These are phyloP conservation scores for Porites divaricata DNA, from an alignment of 92 coral and sea anemone species.

Conservation along the genomic window DNA sequence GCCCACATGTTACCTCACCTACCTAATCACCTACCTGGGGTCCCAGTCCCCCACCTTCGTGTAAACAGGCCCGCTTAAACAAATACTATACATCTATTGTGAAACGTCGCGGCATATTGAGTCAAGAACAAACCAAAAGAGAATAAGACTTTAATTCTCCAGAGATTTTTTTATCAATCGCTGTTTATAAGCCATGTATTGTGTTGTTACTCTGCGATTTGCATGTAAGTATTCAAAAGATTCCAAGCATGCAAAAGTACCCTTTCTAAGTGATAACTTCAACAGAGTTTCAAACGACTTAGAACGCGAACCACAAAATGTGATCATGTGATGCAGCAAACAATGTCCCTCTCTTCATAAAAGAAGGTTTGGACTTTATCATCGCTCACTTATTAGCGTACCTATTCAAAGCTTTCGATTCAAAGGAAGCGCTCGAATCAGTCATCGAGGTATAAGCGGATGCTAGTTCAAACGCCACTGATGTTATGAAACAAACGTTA, in stretches of 20 bases:
- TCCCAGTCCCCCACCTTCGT: no score
- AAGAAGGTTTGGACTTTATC: not conserved
- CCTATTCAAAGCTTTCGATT: not conserved
- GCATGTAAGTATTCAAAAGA: slow-evolving; percentile 17
- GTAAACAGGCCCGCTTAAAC: no score
- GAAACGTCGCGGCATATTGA: not conserved
- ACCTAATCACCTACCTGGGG: no score
- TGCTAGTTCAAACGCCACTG: no score
- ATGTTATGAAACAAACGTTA: not conserved
- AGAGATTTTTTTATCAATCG: slow-evolving; percentile 1
- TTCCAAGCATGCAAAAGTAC: slow-evolving; percentile 16
- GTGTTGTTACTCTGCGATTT: not conserved
- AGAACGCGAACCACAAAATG: not conserved
- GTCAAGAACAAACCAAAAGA: not conserved
- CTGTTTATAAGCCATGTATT: not conserved
- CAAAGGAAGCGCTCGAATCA: no score
- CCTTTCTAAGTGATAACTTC: not conserved
- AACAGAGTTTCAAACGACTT: not conserved
- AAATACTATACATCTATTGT: not conserved
- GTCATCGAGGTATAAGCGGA: no score
- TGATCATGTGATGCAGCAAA: not conserved
- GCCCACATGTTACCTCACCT: no score
- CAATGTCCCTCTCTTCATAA: not conserved
- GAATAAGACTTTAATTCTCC: slow-evolving; percentile 13
- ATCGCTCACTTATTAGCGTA: not conserved